Evolutionary conservation across 2,888 invertebrate genomes (phyloP).

Genomic region (Acrobasis suavella): DNA sequence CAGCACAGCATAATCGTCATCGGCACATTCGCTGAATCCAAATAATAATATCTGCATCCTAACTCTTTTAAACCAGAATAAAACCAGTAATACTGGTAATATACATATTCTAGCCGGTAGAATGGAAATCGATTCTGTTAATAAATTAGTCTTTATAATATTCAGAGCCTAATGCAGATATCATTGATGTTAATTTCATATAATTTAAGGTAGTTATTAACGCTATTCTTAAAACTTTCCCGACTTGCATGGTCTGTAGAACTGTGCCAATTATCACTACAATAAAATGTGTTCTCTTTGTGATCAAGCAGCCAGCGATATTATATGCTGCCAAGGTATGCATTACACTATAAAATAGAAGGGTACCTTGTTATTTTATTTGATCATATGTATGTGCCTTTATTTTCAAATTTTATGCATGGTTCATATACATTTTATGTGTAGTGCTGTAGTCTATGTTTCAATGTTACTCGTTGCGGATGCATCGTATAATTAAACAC

Average conservation of each 20-base stretch:
- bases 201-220: not conserved
- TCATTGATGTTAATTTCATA: not conserved
- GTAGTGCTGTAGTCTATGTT: conserved; percentile 16
- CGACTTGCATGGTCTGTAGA: conserved; percentile 8
- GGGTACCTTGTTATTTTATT: conserved; percentile 35
- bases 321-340: conserved; percentile 83
- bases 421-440: conserved; percentile 28
- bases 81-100: conserved; percentile 1
- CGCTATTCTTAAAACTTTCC: not conserved
- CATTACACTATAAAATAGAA: conserved; percentile 40
- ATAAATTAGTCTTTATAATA: not conserved
- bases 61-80: not conserved
- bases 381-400: conserved; percentile 36
- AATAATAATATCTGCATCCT: conserved; percentile 11
- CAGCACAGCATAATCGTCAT: conserved; percentile 11
- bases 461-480: not conserved
- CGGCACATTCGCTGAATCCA: conserved; percentile 11
- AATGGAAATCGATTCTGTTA: not conserved
- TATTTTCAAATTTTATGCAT: conserved; percentile 24
- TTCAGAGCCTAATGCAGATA: conserved; percentile 6
- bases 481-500: not conserved
- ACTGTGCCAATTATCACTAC: conserved; percentile 31
- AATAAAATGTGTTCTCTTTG: conserved; percentile 68
- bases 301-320: conserved; percentile 78
- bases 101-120: not conserved